Base-by-base conservation (phyloP, 2,797 vertebrate species). In the Eleutherodactylus coqui region DNA sequence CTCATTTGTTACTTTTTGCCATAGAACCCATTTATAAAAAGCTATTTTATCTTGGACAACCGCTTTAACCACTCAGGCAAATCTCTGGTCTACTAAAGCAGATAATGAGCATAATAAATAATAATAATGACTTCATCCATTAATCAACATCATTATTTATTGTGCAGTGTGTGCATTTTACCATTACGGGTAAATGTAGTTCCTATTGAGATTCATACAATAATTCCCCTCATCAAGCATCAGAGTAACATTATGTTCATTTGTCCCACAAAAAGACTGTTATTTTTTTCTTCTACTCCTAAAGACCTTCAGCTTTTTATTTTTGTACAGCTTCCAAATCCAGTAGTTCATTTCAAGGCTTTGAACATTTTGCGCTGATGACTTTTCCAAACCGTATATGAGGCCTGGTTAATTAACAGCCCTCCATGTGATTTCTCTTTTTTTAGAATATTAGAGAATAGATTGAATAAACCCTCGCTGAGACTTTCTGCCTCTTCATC, bases 311-410 rank as follows among this genome's bases (percentile, higher is more conserved):
- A 75, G 73, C 73, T 75, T 51, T 41, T 49, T 51, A 49, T 10
- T 32, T 49, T 75, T 75, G 73, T 49, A 49, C 32, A 21, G 43
- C n/a, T 51, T 75, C 45, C 73, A 75, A 49, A 29, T 32, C 43
- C 45, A 32, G 13, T 4, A 49, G 73, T 32, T 75, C 5, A 29
- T 75, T 75, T 75, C 45, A 27, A 49, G n/a, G 16, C 6, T 75
- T 4, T 75, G 43, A 32, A 51, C 73, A 75, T 75, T 75, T 75
- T 75, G n/a, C 51, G 16, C 73, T 75, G 43, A 51, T 75, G 43
- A 13, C 70, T 49, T 75, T 21, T 27, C 11, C 7, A 1, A 19
- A 51, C 16, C 29, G 27, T 32, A 51, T 75, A 51, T 49, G 73
- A 19, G 43, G 73, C 7, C 45, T 32, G 27, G 13, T 17, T 75